Conservation (phyloP, 2,113 vertebrate genomes). For the Gallinago paraguaiae region DNA sequence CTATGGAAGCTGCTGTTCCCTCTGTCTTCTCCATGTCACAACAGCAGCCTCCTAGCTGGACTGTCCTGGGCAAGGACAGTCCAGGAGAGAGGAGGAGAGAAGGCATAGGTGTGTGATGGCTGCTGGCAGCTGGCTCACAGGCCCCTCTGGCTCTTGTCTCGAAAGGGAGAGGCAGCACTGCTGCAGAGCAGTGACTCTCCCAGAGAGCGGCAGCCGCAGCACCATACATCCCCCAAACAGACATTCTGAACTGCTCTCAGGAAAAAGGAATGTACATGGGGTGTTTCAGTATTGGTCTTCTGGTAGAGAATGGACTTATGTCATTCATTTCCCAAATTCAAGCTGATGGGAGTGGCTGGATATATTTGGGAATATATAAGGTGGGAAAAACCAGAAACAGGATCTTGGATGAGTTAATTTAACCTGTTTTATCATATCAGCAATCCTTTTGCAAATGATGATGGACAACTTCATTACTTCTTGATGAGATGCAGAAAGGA, state of each 20-base stretch:
- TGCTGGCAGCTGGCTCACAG: background rate
- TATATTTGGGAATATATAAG: background rate
- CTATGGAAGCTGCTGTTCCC: background rate
- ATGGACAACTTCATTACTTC: background rate
- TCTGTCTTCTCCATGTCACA: background rate
- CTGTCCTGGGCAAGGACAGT: background rate
- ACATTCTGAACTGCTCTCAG: background rate
- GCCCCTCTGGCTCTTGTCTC: background rate
- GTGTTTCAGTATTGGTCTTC: background rate
- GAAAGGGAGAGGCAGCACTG: background rate
- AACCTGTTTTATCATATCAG: background rate
- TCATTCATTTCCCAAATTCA: background rate
- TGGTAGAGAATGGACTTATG: background rate
- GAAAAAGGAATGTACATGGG: background rate
- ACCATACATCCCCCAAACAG: background rate
- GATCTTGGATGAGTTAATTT: background rate
- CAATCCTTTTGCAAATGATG: background rate
- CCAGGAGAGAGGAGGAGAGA: no score
- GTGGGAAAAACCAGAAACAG: background rate
- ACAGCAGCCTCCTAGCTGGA: background rate
- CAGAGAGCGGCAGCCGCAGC: background rate
- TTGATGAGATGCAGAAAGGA: background rate
- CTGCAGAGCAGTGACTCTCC: background rate
- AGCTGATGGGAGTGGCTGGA: background rate
- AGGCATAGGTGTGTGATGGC: background rate